A percentile compares a stretch with the other conserved stretches of the same genome.
Conservation (phyloP, 2,888 invertebrate genomes). For the Atrina japonica region DNA sequence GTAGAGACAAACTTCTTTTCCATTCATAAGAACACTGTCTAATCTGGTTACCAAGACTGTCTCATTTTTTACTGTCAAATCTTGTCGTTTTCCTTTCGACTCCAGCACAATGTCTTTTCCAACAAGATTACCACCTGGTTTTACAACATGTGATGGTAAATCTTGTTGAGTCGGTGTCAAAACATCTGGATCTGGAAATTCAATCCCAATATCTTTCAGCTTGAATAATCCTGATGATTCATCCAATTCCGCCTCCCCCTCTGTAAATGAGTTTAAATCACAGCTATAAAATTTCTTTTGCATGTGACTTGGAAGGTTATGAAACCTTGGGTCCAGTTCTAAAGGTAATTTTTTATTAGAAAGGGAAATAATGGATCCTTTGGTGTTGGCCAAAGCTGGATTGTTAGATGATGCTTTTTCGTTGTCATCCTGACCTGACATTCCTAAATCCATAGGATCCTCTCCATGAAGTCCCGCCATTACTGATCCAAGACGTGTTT, state of each 20-base stretch:
- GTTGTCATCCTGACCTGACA: too few species aligned
- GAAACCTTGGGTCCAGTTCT: not conserved
- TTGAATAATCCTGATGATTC: slow-evolving; percentile 39
- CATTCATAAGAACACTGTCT: slow-evolving; percentile 72
- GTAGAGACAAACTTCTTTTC: slow-evolving; percentile 73
- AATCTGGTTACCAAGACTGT: slow-evolving; percentile 76
- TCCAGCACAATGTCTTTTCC: slow-evolving; percentile 43
- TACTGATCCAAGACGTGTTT: slow-evolving; percentile 13
- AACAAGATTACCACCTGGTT: slow-evolving; percentile 42
- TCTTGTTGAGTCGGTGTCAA: slow-evolving; percentile 1
- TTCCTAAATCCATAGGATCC: too few species aligned
- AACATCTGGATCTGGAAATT: slow-evolving; percentile 12
- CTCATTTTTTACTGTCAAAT: slow-evolving; percentile 70
- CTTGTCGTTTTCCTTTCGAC: slow-evolving; percentile 20
- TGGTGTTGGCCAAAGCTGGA: not conserved
- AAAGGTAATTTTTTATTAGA: not conserved
- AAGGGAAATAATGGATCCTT: not conserved
- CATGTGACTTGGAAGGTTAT: not conserved
- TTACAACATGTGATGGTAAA: slow-evolving; percentile 7
- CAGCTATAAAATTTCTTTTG: slow-evolving; percentile 13
- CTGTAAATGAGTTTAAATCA: slow-evolving; percentile 21
- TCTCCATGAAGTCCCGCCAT: not conserved
- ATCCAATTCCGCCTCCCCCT: slow-evolving; percentile 24
- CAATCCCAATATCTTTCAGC: slow-evolving; percentile 16
- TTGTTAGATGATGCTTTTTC: too few species aligned